These are phyloP conservation scores for Patella depressa DNA, from an alignment of 2,888 invertebrate species.

Conservation along the genomic window DNA sequence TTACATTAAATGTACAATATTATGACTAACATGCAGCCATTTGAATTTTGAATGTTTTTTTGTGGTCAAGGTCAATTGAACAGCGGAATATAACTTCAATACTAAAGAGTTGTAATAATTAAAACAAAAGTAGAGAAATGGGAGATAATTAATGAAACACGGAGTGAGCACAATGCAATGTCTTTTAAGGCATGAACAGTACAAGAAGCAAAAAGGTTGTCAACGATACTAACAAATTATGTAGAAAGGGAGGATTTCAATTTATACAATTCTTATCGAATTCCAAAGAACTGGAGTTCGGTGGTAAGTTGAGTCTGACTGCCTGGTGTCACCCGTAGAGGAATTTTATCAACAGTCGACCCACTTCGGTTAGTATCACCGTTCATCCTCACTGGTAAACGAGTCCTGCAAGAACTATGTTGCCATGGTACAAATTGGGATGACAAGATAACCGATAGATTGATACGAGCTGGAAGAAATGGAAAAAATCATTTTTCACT, in stretches of 20 bases:
- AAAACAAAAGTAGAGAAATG: too few relatives aligned
- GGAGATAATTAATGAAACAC: too few relatives aligned
- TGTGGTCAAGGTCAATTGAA: too few relatives aligned
- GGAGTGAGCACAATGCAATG: too few relatives aligned
- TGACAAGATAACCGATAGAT: conserved; percentile 23
- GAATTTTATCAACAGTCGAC: conserved; percentile 13
- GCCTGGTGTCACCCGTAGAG: conserved; percentile 10
- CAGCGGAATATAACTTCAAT: too few relatives aligned
- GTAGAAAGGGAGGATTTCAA: background rate
- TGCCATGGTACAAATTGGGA: conserved; percentile 33
- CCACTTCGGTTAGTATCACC: conserved; percentile 37
- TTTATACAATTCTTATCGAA: background rate
- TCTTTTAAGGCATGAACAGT: too few relatives aligned
- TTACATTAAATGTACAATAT: too few relatives aligned
- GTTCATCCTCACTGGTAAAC: conserved; percentile 29
- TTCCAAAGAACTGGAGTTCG: background rate
- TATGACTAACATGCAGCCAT: too few relatives aligned
- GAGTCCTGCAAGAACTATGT: conserved; percentile 33
- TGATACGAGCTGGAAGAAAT: background rate
- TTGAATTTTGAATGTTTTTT: too few relatives aligned
- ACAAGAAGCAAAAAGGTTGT: background rate
- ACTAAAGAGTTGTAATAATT: too few relatives aligned
- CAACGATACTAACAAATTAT: background rate
- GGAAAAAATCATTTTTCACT: too few relatives aligned
- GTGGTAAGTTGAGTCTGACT: background rate